Percentiles rank a stretch among this genome's conserved stretches.
phyloP scores from a whole-genome alignment of 2,888 invertebrate genomes.

The Caprella mutica region DNA sequence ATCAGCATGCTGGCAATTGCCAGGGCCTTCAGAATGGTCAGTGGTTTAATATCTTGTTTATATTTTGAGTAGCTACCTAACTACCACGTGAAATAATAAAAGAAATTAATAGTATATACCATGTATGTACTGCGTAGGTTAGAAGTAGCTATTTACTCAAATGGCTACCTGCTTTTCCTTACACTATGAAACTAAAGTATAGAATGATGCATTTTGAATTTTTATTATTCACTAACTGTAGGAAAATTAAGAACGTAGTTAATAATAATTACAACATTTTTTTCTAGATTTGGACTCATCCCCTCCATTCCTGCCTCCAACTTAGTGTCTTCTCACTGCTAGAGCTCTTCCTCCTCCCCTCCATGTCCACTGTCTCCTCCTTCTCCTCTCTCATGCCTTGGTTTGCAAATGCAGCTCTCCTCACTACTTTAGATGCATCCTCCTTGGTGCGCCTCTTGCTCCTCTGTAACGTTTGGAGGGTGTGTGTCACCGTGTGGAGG shows the following conservation, averaged over 20 bases:
- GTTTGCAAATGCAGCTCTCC: neutral
- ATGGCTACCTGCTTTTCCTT: no score
- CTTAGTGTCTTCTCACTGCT: neutral
- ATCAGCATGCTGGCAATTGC: neutral
- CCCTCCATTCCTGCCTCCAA: neutral
- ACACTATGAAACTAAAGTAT: no score
- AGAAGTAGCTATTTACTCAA: no score
- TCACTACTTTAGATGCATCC: no score
- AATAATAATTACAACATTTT: neutral
- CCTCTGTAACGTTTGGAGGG: neutral
- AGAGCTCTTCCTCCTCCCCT: neutral
- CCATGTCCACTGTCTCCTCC: neutral
- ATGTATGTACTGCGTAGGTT: no score
- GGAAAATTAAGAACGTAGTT: no score
- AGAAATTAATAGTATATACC: no score
- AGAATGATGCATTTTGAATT: no score
- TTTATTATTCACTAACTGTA: no score
- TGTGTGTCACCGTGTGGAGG: neutral
- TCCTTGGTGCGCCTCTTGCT: neutral
- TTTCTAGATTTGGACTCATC: neutral
- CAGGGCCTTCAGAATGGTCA: neutral
- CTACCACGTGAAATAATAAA: no score
- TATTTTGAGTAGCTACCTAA: no score
- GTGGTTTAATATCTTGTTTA: neutral
- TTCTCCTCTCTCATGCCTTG: neutral